Conservation (phyloP, 2,113 vertebrate species). For the Malurus alboscapulatus region DNA sequence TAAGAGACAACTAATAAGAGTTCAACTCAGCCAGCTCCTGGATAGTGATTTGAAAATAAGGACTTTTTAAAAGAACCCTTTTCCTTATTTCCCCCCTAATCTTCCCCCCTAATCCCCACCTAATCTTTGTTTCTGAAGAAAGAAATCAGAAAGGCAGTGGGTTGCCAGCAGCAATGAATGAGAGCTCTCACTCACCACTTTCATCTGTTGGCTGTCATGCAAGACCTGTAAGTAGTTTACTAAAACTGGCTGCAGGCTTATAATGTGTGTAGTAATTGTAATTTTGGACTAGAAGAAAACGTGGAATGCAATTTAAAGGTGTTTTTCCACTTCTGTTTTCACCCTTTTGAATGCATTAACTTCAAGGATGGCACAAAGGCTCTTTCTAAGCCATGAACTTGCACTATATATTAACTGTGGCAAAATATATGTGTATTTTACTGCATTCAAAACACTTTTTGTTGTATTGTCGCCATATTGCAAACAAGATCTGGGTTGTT, state of each 20-base stretch:
- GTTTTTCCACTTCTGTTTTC: not conserved
- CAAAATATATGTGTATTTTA: not conserved
- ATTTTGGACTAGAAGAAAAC: not conserved
- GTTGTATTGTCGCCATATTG: not conserved
- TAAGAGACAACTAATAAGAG: slow-evolving; percentile 53
- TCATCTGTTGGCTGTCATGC: slow-evolving; percentile 27
- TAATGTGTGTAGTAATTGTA: slow-evolving; percentile 24
- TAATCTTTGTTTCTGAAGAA: slow-evolving; percentile 48
- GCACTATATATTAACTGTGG: not conserved
- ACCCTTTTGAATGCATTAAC: not conserved
- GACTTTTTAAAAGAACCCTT: slow-evolving; percentile 53
- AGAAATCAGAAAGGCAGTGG: slow-evolving; percentile 36
- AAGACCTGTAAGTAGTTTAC: slow-evolving; percentile 44
- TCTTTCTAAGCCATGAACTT: not conserved
- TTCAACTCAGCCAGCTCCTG: slow-evolving; percentile 14
- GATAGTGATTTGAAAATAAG: slow-evolving; percentile 46
- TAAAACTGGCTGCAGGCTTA: slow-evolving; percentile 33
- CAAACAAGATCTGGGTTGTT: not conserved
- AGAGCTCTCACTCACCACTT: slow-evolving; percentile 44
- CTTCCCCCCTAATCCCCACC: not conserved
- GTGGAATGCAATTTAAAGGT: slow-evolving; percentile 1
- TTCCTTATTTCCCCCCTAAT: slow-evolving; percentile 34
- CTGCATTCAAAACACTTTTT: not conserved
- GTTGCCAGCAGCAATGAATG: slow-evolving; percentile 44
- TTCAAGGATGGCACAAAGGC: not conserved